Conservation (phyloP, 2,888 invertebrate genomes). For the Ornithoptera priamus region DNA sequence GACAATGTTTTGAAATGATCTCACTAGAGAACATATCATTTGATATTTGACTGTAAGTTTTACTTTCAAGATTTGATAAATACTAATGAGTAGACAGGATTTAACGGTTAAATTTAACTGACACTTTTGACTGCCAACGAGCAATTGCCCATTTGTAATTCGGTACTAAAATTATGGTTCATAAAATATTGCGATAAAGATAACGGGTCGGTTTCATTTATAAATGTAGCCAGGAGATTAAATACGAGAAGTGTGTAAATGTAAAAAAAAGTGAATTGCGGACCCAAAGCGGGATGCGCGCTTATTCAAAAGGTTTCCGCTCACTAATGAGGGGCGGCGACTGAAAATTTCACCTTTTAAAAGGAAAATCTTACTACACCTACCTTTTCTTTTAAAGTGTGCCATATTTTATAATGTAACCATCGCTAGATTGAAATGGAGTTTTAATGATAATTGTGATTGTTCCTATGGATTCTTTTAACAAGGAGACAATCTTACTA, state of each 20-base stretch:
- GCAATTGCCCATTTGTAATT: background rate
- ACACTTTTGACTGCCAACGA: background rate
- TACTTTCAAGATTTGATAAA: background rate
- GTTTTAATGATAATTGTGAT: conserved; percentile 5
- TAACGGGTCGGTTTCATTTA: conserved; percentile 23
- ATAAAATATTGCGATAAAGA: conserved; percentile 22
- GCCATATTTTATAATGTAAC: conserved; percentile 36
- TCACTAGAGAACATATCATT: background rate
- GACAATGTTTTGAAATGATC: no score
- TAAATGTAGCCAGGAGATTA: conserved; percentile 28
- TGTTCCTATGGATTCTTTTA: background rate
- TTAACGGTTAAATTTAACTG: background rate
- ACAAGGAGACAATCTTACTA: background rate
- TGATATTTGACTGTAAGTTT: background rate
- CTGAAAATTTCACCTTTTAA: conserved; percentile 39
- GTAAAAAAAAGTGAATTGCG: conserved; percentile 40
- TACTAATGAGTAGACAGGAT: background rate
- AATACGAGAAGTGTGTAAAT: conserved; percentile 35
- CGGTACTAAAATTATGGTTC: conserved; percentile 9
- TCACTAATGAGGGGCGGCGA: conserved; percentile 41
- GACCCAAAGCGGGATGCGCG: conserved; percentile 38
- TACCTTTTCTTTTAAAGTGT: conserved; percentile 37
- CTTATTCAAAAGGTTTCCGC: conserved; percentile 40
- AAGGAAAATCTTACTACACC: conserved; percentile 40
- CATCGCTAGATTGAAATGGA: conserved; percentile 17